Evolutionary conservation across 2,797 vertebrate species (phyloP).

Genomic region (Pseudomugil gertrudae): DNA sequence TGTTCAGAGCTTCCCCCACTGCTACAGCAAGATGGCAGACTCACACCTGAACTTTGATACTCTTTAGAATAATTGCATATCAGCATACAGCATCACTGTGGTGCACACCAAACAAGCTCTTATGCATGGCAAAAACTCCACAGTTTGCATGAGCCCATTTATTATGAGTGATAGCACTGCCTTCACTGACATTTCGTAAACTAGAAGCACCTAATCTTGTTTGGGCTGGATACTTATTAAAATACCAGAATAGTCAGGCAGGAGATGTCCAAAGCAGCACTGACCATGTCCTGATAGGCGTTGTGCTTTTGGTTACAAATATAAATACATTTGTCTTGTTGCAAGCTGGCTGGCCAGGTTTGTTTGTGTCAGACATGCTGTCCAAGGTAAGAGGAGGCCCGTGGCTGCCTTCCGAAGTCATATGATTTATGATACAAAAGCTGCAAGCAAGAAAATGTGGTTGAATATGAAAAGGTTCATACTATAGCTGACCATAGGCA

Average conservation of each 20-base stretch:
- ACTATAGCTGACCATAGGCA: slow-evolving; percentile 31
- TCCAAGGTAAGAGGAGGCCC: slow-evolving; percentile 78
- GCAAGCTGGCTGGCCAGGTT: slow-evolving; percentile 59
- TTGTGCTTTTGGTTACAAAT: slow-evolving; percentile 79
- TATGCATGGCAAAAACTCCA: slow-evolving; percentile 82
- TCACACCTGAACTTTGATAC: slow-evolving; percentile 85
- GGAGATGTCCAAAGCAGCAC: slow-evolving; percentile 65
- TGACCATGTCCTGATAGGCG: slow-evolving; percentile 80
- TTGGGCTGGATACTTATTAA: slow-evolving; percentile 87
- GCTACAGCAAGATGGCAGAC: slow-evolving; percentile 70
- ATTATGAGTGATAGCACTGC: slow-evolving; percentile 88
- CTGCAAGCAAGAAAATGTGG: slow-evolving; percentile 45
- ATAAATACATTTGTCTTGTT: slow-evolving; percentile 87
- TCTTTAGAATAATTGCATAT: slow-evolving; percentile 91
- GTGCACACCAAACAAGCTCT: slow-evolving; percentile 82
- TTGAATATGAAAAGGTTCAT: slow-evolving; percentile 72
- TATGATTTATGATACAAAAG: slow-evolving; percentile 81
- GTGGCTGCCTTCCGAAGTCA: slow-evolving; percentile 71
- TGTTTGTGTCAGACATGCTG: slow-evolving; percentile 64
- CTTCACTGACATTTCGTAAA: slow-evolving; percentile 86
- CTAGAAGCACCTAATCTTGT: slow-evolving; percentile 87
- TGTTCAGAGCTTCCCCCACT: slow-evolving; percentile 66
- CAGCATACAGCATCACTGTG: slow-evolving; percentile 81
- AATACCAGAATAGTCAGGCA: slow-evolving; percentile 82
- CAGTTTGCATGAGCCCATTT: slow-evolving; percentile 88